Conservation (phyloP, 2,113 vertebrate species). For the Danionella cerebrum region DNA sequence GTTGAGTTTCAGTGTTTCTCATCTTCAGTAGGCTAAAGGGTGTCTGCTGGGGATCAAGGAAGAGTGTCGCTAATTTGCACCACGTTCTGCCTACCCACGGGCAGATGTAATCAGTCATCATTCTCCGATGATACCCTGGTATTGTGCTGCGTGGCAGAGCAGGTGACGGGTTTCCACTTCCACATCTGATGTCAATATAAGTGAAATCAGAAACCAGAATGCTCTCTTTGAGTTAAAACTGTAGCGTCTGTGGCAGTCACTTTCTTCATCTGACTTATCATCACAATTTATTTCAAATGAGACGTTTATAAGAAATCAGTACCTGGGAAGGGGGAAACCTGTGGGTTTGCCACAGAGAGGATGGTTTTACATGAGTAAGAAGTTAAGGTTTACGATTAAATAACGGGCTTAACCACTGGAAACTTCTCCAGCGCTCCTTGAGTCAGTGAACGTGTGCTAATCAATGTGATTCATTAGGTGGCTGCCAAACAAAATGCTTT, state of each 20-base stretch:
- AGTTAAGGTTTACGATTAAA: slow-evolving; percentile 37
- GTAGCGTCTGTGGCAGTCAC: slow-evolving; percentile 29
- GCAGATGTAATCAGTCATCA: slow-evolving; percentile 41
- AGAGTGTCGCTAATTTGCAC: neutral
- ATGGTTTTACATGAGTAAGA: slow-evolving; percentile 54
- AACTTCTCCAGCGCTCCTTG: slow-evolving; percentile 30
- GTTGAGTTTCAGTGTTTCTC: neutral
- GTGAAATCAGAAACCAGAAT: slow-evolving; percentile 58
- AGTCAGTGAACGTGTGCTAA: slow-evolving; percentile 4
- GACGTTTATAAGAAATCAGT: slow-evolving; percentile 68
- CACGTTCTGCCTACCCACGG: neutral
- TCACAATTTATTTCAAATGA: slow-evolving; percentile 50
- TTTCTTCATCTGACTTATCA: slow-evolving; percentile 41
- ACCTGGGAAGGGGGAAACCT: slow-evolving; percentile 53
- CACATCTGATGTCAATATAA: slow-evolving; percentile 48
- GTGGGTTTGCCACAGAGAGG: slow-evolving; percentile 55
- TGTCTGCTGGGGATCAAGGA: neutral
- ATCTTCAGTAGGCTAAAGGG: slow-evolving; percentile 6
- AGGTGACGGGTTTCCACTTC: slow-evolving; percentile 52
- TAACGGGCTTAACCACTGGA: slow-evolving; percentile 31
- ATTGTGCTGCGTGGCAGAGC: slow-evolving; percentile 42
- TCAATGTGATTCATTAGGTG: slow-evolving; percentile 14
- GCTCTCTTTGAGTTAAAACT: slow-evolving; percentile 34
- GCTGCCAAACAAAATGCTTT: slow-evolving; percentile 31
- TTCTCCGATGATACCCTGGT: slow-evolving; percentile 42